These are phyloP conservation scores for Eurypyga helias DNA, from an alignment of 2,113 vertebrate species.

Conservation along the genomic window DNA sequence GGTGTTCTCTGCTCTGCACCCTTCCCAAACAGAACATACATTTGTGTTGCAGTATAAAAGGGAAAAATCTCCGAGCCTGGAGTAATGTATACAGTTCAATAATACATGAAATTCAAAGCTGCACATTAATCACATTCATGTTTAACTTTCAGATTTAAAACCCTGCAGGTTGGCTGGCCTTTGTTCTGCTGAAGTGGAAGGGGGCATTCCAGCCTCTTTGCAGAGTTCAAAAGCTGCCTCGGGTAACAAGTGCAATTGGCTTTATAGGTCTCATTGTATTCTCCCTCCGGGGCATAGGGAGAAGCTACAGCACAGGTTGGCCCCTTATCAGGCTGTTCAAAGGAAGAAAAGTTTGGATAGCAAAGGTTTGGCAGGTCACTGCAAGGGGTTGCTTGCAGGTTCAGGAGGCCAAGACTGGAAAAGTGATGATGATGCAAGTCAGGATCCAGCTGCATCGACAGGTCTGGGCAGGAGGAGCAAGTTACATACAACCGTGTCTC, in stretches of 20 bases:
- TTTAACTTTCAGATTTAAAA: constrained; percentile 59
- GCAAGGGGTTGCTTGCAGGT: background rate
- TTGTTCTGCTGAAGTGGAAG: constrained; percentile 61
- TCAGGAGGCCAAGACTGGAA: constrained; percentile 9
- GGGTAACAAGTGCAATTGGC: constrained; percentile 61
- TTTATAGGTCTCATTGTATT: constrained; percentile 34
- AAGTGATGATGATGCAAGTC: constrained; percentile 34
- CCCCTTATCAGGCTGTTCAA: constrained; percentile 51
- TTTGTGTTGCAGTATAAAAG: constrained; percentile 56
- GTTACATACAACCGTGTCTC: background rate
- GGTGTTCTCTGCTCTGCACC: constrained; percentile 37
- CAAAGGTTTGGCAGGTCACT: constrained; percentile 44
- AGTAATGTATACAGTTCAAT: constrained; percentile 63
- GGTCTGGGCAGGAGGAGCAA: background rate
- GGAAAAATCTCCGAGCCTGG: constrained; percentile 40
- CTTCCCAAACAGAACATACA: constrained; percentile 49
- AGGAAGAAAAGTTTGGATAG: constrained; percentile 9
- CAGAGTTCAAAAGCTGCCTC: constrained; percentile 63
- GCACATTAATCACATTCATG: constrained; percentile 65
- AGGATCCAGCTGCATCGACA: constrained; percentile 27
- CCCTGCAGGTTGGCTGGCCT: constrained; percentile 55
- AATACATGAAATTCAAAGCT: constrained; percentile 65
- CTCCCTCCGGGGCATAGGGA: background rate
- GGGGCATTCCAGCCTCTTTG: constrained; percentile 42
- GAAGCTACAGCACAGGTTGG: constrained; percentile 46